These are phyloP conservation scores for Gallinago undulata DNA, from an alignment of 2,113 vertebrate species.

Conservation along the genomic window DNA sequence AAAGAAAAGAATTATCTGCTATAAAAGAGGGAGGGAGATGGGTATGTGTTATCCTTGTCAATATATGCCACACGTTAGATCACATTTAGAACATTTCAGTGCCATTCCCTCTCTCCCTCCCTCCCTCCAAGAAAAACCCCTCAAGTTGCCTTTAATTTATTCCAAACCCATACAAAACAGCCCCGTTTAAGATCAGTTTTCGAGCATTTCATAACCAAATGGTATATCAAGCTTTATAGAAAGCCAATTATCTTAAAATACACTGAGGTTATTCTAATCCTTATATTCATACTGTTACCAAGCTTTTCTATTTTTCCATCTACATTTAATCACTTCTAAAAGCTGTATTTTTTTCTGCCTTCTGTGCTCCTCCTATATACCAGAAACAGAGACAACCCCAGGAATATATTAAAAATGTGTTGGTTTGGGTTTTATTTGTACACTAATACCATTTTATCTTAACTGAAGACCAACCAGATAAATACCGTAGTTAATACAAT, in stretches of 20 bases:
- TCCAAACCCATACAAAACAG: no score
- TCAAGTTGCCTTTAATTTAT: no score
- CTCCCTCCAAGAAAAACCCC: background rate
- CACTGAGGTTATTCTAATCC: background rate
- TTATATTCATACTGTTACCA: background rate
- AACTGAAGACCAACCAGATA: constrained; percentile 30
- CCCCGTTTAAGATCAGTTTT: background rate
- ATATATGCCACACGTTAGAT: background rate
- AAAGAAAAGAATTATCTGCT: background rate
- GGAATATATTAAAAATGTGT: constrained; percentile 2
- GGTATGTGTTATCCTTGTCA: constrained; percentile 33
- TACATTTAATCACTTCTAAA: constrained; percentile 10
- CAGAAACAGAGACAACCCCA: constrained; percentile 12
- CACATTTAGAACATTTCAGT: constrained; percentile 1
- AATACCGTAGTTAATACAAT: constrained; percentile 49
- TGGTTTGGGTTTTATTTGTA: background rate
- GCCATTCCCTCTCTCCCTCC: background rate
- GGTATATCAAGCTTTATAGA: background rate
- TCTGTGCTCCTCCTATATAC: background rate
- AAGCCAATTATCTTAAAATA: constrained; percentile 16
- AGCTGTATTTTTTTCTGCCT: background rate
- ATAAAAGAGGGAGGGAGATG: constrained; percentile 13
- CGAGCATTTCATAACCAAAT: background rate
- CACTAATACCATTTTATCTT: constrained; percentile 10
- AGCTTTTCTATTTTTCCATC: background rate